These are phyloP conservation scores for Clarias laeviceps DNA, from an alignment of 2,797 vertebrate species.

Conservation along the genomic window DNA sequence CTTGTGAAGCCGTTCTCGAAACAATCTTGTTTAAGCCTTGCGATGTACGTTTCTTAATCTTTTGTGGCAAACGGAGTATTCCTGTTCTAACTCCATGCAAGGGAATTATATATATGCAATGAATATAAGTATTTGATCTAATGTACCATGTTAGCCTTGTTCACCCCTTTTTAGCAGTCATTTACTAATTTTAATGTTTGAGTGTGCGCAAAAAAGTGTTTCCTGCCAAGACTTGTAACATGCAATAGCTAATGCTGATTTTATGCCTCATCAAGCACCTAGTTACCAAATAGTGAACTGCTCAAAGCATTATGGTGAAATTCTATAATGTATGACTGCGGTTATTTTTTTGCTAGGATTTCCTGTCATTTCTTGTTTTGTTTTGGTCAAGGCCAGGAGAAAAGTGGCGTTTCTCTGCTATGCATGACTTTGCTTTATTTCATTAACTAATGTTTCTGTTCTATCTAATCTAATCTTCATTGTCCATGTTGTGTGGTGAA, in stretches of 20 bases:
- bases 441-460: constrained; percentile 21
- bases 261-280: constrained; percentile 22
- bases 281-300: constrained; percentile 17
- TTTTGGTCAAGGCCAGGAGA: neutral
- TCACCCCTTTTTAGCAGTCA: constrained; percentile 1
- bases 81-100: neutral
- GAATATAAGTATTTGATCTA: constrained; percentile 10
- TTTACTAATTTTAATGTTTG: neutral
- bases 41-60: constrained; percentile 8
- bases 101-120: constrained; percentile 19
- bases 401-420: neutral
- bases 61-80: constrained; percentile 20
- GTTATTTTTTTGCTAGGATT: neutral
- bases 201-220: constrained; percentile 4
- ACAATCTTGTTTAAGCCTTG: neutral
- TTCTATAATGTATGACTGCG: neutral
- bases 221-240: constrained; percentile 22
- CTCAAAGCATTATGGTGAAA: neutral
- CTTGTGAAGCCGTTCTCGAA: constrained; percentile 10
- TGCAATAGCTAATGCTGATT: constrained; percentile 30
- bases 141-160: neutral
- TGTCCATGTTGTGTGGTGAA: constrained; percentile 38
- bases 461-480: constrained; percentile 8
- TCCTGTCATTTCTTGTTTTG: neutral
- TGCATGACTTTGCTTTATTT: constrained; percentile 33